Evolutionary conservation across 2,113 vertebrate genomes (phyloP).

Genomic region (Python bivittatus): DNA sequence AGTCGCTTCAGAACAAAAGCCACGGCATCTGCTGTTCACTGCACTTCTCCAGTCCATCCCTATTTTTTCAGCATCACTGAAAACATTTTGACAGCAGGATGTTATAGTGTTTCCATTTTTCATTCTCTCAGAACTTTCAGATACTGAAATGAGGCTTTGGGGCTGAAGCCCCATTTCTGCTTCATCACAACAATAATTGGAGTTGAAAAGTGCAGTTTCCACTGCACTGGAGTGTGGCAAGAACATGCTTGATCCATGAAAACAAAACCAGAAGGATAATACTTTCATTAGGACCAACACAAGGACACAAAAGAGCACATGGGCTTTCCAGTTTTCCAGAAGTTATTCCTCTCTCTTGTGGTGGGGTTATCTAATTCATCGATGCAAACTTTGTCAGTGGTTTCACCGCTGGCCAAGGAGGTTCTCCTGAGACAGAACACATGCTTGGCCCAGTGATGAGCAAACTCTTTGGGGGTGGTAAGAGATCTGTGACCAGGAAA

Average conservation of each 20-base stretch:
- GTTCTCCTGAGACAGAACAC: background rate
- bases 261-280: background rate
- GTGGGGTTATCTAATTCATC: background rate
- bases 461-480: background rate
- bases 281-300: background rate
- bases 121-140: background rate
- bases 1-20: constrained; percentile 66
- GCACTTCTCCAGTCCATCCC: constrained; percentile 63
- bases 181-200: background rate
- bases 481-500: background rate
- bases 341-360: background rate
- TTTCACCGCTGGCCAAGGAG: background rate
- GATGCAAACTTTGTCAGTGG: background rate
- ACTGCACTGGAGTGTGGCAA: background rate
- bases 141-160: background rate
- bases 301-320: background rate
- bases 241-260: background rate
- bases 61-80: constrained; percentile 72
- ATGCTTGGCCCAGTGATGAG: background rate
- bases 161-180: background rate
- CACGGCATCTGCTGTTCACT: constrained; percentile 55
- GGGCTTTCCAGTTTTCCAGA: background rate
- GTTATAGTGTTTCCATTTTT: constrained; percentile 59
- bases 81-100: constrained; percentile 56
- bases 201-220: background rate